Evolutionary conservation across 2,113 vertebrate genomes (phyloP).

Genomic region (Isichthys henryi): DNA sequence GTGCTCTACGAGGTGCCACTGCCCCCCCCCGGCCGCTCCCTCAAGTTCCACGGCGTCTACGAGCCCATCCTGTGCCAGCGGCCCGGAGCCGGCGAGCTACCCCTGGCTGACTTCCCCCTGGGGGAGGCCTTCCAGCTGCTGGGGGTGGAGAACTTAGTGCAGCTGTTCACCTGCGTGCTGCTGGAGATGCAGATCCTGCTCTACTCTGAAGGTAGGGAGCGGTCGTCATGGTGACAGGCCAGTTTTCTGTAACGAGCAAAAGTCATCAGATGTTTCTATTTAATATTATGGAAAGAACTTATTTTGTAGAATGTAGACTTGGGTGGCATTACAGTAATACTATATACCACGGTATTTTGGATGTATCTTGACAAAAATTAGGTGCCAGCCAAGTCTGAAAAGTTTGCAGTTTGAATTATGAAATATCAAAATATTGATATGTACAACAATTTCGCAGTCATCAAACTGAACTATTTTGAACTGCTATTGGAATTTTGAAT

Average conservation of each 20-base stretch:
- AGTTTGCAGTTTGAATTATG: background rate
- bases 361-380: background rate
- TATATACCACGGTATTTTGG: background rate
- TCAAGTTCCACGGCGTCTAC: conserved; percentile 89
- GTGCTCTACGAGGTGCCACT: conserved; percentile 92
- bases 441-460: background rate
- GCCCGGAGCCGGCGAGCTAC: conserved; percentile 79
- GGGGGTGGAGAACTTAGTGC: conserved; percentile 87
- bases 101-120: conserved; percentile 82
- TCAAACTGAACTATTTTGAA: background rate
- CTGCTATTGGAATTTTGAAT: background rate
- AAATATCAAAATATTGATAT: background rate
- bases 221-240: background rate
- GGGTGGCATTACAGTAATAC: background rate
- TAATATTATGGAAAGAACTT: background rate
- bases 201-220: conserved; percentile 82
- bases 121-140: conserved; percentile 79
- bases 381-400: background rate
- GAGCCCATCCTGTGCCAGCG: conserved; percentile 89
- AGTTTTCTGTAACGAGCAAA: background rate
- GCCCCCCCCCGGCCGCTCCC: conserved; percentile 80
- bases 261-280: background rate
- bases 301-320: background rate
- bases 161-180: conserved; percentile 91
- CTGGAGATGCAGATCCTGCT: conserved; percentile 95